phyloP scores from a whole-genome alignment of 2,888 invertebrate species.

The Drosophila mettleri region DNA sequence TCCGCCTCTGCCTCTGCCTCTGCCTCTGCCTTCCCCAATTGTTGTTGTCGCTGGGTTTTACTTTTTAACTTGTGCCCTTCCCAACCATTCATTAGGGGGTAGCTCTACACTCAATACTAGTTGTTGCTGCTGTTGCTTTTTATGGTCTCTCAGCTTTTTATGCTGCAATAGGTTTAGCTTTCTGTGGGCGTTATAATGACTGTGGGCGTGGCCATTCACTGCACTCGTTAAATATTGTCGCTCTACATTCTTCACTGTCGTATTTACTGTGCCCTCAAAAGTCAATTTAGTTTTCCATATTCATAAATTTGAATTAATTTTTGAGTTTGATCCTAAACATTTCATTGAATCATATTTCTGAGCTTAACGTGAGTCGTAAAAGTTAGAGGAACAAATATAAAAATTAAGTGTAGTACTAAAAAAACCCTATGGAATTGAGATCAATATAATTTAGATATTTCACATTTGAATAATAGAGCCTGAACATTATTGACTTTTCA shows the following conservation, averaged over 20 bases:
- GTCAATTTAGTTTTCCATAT: conserved; percentile 52
- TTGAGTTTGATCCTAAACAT: conserved; percentile 45
- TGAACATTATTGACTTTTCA: not conserved
- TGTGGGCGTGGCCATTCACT: conserved; percentile 15
- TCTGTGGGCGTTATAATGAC: conserved; percentile 19
- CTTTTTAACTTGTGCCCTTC: conserved; percentile 55
- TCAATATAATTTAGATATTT: not conserved
- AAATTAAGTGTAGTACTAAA: not conserved
- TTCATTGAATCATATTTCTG: conserved; percentile 33
- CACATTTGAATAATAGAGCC: not conserved
- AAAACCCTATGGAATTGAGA: not conserved
- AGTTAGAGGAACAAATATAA: not conserved
- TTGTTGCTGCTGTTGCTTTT: conserved; percentile 60
- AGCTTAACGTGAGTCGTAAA: conserved; percentile 21
- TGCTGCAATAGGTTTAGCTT: conserved; percentile 61
- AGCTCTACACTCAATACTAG: conserved; percentile 42
- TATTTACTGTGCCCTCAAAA: conserved; percentile 50
- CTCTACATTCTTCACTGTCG: conserved; percentile 40
- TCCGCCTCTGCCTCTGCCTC: too few species aligned
- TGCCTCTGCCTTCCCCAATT: not conserved
- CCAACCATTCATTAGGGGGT: conserved; percentile 43
- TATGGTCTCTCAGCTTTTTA: conserved; percentile 69
- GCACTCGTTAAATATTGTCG: conserved; percentile 52
- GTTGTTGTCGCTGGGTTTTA: conserved; percentile 27
- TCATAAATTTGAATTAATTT: conserved; percentile 57